phyloP scores from a whole-genome alignment of 2,888 invertebrate genomes.

The Lochmaea capreae region DNA sequence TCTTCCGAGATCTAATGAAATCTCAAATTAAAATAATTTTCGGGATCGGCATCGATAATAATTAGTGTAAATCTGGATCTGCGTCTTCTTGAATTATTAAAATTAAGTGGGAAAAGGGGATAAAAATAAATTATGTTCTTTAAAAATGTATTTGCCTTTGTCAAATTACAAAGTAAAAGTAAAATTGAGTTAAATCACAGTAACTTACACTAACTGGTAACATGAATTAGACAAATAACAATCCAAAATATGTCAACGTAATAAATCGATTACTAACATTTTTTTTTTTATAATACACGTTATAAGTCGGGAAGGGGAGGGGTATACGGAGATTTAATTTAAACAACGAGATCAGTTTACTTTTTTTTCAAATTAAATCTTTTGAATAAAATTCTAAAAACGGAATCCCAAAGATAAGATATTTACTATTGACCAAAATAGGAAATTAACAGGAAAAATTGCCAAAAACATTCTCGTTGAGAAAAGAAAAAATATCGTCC shows the following conservation, averaged over 20 bases:
- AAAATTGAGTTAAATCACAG: constrained; percentile 19
- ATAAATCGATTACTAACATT: background rate
- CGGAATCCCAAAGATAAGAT: too few species aligned
- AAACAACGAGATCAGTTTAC: background rate
- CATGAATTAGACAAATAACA: constrained; percentile 13
- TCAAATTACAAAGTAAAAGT: constrained; percentile 19
- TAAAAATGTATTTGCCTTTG: background rate
- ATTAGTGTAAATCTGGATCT: too few species aligned
- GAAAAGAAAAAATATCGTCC: too few species aligned
- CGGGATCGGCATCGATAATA: too few species aligned
- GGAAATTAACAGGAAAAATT: too few species aligned
- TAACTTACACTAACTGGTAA: constrained; percentile 17
- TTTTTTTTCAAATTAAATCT: too few species aligned
- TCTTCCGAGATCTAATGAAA: too few species aligned
- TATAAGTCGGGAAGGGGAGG: background rate
- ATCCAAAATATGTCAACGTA: background rate
- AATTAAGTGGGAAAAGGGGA: background rate
- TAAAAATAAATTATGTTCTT: background rate
- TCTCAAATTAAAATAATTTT: too few species aligned
- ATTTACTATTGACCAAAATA: too few species aligned
- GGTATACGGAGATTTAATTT: background rate
- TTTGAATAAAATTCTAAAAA: too few species aligned
- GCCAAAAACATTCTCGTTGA: too few species aligned
- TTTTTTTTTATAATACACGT: background rate
- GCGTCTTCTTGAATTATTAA: too few species aligned